phyloP scores from a whole-genome alignment of 2,113 vertebrate genomes.

The Grantiella picta region DNA sequence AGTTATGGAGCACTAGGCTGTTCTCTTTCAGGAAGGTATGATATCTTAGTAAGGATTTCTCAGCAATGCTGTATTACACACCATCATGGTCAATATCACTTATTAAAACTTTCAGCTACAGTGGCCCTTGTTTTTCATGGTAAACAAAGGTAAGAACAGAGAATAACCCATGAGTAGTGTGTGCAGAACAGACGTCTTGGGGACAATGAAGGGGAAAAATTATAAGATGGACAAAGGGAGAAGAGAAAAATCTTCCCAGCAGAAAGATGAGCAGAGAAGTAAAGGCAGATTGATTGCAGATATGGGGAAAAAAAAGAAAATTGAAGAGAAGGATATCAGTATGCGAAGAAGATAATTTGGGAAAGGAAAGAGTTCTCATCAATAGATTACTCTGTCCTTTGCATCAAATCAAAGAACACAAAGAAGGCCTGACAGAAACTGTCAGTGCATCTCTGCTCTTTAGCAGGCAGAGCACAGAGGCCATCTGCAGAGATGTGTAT shows the following conservation, averaged over 20 bases:
- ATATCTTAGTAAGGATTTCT: neutral
- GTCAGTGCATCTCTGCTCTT: neutral
- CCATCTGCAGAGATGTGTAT: neutral
- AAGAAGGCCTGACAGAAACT: neutral
- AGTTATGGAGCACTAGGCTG: neutral
- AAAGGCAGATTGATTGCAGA: neutral
- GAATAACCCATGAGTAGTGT: neutral
- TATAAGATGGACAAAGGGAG: neutral
- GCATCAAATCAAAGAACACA: neutral
- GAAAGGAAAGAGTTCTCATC: neutral
- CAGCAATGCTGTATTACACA: neutral
- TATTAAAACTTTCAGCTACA: neutral
- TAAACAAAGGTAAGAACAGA: neutral
- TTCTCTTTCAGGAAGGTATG: neutral
- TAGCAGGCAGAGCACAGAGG: neutral
- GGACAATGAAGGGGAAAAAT: neutral
- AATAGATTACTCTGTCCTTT: neutral
- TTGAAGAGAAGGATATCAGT: neutral
- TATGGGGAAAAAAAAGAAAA: neutral
- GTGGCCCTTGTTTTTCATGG: neutral
- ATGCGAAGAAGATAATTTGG: neutral
- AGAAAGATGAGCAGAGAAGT: neutral
- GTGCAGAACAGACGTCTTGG: neutral
- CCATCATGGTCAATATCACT: neutral
- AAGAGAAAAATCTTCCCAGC: neutral